Conservation (phyloP, 2,888 invertebrate genomes). For the Alentia gelatinosa region DNA sequence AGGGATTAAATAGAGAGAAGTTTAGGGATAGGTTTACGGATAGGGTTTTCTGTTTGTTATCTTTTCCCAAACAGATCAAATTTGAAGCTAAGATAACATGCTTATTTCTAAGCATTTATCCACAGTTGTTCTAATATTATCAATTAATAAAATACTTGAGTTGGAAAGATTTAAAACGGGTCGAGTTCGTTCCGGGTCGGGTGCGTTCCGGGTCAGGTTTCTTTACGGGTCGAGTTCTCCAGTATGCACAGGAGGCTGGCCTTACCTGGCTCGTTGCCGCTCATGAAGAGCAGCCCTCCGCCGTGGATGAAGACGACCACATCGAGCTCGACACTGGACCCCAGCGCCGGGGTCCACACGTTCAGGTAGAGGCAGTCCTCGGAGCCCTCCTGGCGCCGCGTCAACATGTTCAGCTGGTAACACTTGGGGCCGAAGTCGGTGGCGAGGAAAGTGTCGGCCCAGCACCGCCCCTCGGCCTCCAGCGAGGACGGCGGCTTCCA, state of each 20-base stretch:
- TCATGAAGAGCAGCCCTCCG: slow-evolving; percentile 60
- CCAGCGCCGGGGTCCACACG: slow-evolving; percentile 60
- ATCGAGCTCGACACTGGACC: slow-evolving; percentile 2
- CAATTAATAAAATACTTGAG: too few relatives aligned
- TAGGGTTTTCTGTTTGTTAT: too few relatives aligned
- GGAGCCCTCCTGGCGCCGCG: slow-evolving; percentile 43
- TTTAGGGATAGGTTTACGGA: neutral
- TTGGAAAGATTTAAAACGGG: too few relatives aligned
- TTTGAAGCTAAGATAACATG: too few relatives aligned
- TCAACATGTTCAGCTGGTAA: slow-evolving; percentile 29
- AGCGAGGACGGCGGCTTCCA: slow-evolving; percentile 37
- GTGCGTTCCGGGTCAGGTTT: too few relatives aligned
- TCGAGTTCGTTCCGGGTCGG: too few relatives aligned
- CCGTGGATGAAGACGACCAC: slow-evolving; percentile 65
- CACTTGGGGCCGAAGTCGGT: slow-evolving; percentile 39
- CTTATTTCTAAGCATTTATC: neutral
- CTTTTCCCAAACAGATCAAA: too few relatives aligned
- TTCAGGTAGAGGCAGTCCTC: slow-evolving; percentile 65
- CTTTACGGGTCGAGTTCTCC: too few relatives aligned
- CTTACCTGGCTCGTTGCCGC: slow-evolving; percentile 61
- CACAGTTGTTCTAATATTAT: neutral
- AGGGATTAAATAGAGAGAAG: too few relatives aligned
- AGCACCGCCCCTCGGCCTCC: slow-evolving; percentile 6
- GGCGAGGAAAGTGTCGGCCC: neutral
- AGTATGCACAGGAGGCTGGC: too few relatives aligned